These are phyloP conservation scores for Euplagia quadripunctaria DNA, from an alignment of 2,888 invertebrate genomes.

Conservation along the genomic window DNA sequence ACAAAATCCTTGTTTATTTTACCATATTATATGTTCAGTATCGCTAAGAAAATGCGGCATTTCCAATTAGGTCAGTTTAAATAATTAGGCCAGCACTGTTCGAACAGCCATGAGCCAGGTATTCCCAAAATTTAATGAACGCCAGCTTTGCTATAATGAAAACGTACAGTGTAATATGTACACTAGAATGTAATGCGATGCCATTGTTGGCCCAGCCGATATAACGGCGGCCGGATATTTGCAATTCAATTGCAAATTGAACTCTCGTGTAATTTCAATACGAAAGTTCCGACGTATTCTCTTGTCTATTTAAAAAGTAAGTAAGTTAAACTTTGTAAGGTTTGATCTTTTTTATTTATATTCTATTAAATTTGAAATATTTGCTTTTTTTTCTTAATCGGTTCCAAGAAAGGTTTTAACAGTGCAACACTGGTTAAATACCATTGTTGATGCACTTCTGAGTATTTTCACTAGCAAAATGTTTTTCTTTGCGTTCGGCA, in stretches of 20 bases:
- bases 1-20: constrained; percentile 4
- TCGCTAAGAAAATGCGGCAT: constrained; percentile 6
- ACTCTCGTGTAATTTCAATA: constrained; percentile 54
- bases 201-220: constrained; percentile 55
- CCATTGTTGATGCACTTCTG: constrained; percentile 1
- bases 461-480: constrained; percentile 30
- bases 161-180: constrained; percentile 41
- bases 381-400: not conserved
- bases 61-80: constrained; percentile 49
- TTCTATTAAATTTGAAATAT: not conserved
- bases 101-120: constrained; percentile 26
- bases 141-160: constrained; percentile 41
- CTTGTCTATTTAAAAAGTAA: constrained; percentile 28
- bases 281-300: constrained; percentile 45
- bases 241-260: constrained; percentile 61
- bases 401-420: not conserved
- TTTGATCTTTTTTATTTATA: not conserved
- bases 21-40: constrained; percentile 17
- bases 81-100: constrained; percentile 37
- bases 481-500: constrained; percentile 56
- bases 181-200: constrained; percentile 55
- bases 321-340: constrained; percentile 33
- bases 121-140: constrained; percentile 43
- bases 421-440: not conserved
- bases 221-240: constrained; percentile 62